These are phyloP conservation scores for Ictidomys tridecemlineatus DNA, from an alignment of 2,113 vertebrate species.

Conservation along the genomic window DNA sequence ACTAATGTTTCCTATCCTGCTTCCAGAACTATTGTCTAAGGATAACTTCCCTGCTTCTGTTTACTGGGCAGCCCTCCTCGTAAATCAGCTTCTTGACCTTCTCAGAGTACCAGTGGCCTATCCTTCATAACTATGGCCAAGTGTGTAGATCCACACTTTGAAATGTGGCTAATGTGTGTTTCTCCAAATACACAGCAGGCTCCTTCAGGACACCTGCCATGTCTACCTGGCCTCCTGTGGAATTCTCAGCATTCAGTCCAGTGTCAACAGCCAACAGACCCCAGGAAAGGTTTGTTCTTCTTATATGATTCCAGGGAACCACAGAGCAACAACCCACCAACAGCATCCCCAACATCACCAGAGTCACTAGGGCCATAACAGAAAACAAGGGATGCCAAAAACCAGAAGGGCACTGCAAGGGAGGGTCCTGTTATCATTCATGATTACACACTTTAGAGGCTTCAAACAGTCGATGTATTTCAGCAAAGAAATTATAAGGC, in stretches of 20 bases:
- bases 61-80: background rate
- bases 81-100: background rate
- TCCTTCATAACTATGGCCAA: background rate
- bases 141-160: background rate
- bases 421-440: background rate
- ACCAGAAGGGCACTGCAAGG: background rate
- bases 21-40: background rate
- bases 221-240: background rate
- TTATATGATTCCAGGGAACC: background rate
- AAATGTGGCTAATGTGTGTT: background rate
- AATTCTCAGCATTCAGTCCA: no score
- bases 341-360: background rate
- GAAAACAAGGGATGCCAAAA: background rate
- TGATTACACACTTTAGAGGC: background rate
- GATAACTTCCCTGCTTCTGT: background rate
- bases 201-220: background rate
- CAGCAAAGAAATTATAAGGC: slow-evolving; percentile 37
- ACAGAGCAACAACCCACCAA: background rate
- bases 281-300: background rate
- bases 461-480: background rate
- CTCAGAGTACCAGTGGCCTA: background rate
- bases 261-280: background rate
- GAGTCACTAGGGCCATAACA: background rate
- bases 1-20: background rate
- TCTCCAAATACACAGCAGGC: background rate